Evolutionary conservation across 2,797 vertebrate species (phyloP), one percentile per base, ranked within the genome.

Genomic region (Gymnoscopelus microlampas): DNA sequence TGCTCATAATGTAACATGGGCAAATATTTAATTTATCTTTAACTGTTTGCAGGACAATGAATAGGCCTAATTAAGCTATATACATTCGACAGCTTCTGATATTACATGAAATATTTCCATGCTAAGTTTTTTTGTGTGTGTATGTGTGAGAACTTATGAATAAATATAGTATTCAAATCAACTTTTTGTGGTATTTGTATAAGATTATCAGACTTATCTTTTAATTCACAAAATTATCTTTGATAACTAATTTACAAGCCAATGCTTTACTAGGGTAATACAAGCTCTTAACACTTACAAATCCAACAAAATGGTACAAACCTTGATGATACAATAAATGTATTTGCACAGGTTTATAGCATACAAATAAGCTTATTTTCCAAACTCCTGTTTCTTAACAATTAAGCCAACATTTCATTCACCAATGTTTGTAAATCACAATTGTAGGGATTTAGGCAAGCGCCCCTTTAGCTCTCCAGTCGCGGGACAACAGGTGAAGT

Each of bases 391-490:
- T 44, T 14, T 64, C 24, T 72, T 12, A 53, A 47, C 55, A 64
- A 49, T 29, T 19, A 9, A 26, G 50, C 23, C 4, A 64, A 35
- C 35, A 50, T 15, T 60, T 51, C 23, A 5, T 13, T 47, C 4
- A 32, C 9, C 5, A 29, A 3, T 49, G 5, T 51, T 3, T 63
- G 9, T 35, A 32, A 3, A 8, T 39, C 0, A 48, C 13, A 64
- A 5, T 19, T 26, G 9, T 6, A 60, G 24, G 24, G 66, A 66
- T 19, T 91, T 91, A 98, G 19, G 95, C 90, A 62, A 98, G 92
- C 66, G 96, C 95, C 70, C 96, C 97, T 87, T 99, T 99, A 44
- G 97, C 97, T 70, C 98, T 90, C 98, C 98, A 99, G 91, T 99
- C 97, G 66, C 92, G 91, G 39, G 93, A 94, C 72, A 99, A 82